A percentile compares a stretch with the other conserved stretches of the same genome.
Evolutionary conservation across 2,797 vertebrate genomes (phyloP).

Genomic region (Gymnoscopelus braueri): DNA sequence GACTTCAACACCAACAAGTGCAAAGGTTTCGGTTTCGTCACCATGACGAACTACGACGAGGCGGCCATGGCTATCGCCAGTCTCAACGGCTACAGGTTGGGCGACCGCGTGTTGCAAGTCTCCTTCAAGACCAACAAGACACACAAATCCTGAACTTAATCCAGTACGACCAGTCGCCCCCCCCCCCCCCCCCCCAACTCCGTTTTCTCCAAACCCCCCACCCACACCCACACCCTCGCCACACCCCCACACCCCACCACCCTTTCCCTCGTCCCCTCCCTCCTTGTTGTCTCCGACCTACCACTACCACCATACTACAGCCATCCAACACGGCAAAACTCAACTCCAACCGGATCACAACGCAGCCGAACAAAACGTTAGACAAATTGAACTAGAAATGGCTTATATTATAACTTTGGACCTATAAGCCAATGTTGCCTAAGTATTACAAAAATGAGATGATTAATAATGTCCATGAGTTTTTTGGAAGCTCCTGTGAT

Average conservation of each 20-base stretch:
- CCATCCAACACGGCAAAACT: constrained; percentile 82
- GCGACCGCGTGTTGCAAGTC: constrained; percentile 99
- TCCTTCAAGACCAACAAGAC: constrained; percentile 99
- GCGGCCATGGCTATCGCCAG: constrained; percentile 99
- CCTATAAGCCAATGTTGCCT: constrained; percentile 99
- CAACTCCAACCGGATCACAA: constrained; percentile 81
- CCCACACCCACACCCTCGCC: constrained; percentile 15
- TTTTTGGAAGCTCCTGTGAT: constrained; percentile 92
- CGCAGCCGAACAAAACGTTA: constrained; percentile 75
- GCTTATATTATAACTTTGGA: constrained; percentile 99
- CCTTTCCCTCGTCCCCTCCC: constrained; percentile 68
- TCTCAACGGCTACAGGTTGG: constrained; percentile 99
- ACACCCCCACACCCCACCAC: constrained; percentile 43
- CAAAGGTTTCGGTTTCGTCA: constrained; percentile 99
- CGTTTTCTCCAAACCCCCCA: constrained; percentile 64
- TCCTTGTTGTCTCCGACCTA: constrained; percentile 67
- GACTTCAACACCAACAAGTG: constrained; percentile 99
- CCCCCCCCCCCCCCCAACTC: constrained; percentile 36
- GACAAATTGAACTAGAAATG: constrained; percentile 96
- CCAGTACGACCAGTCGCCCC: constrained; percentile 71
- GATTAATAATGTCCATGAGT: constrained; percentile 85
- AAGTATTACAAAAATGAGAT: constrained; percentile 98
- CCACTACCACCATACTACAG: constrained; percentile 80
- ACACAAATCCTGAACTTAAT: constrained; percentile 97
- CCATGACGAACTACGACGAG: constrained; percentile 99